These are phyloP conservation scores for Labeo rohita DNA, from an alignment of 2,113 vertebrate genomes.

Conservation along the genomic window DNA sequence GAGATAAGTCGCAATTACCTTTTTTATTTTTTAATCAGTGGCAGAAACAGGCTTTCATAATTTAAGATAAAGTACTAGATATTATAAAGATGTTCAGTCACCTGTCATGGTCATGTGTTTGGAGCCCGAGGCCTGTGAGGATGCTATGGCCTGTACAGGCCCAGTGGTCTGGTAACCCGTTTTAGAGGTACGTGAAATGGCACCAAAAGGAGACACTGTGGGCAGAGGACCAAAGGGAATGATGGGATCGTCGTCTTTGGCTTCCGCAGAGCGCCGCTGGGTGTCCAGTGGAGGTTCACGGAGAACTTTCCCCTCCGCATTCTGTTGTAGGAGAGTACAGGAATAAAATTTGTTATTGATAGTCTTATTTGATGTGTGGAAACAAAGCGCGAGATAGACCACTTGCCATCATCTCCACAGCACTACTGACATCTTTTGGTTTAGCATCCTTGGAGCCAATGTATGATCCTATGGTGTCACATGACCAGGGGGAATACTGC, in stretches of 20 bases:
- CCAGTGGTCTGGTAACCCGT: slow-evolving; percentile 90
- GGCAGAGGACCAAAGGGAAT: slow-evolving; percentile 96
- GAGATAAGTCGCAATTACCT: too few relatives aligned
- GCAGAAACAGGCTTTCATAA: too few relatives aligned
- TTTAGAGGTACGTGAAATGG: slow-evolving; percentile 96
- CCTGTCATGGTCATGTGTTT: slow-evolving; percentile 89
- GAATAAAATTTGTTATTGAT: not conserved
- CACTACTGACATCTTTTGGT: slow-evolving; percentile 90
- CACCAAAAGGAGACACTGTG: slow-evolving; percentile 95
- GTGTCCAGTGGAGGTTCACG: slow-evolving; percentile 88
- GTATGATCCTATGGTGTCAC: slow-evolving; percentile 97
- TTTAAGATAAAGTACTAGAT: not conserved
- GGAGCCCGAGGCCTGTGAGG: slow-evolving; percentile 84
- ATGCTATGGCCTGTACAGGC: slow-evolving; percentile 85
- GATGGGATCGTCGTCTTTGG: slow-evolving; percentile 93
- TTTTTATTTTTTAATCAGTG: too few relatives aligned
- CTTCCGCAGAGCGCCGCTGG: slow-evolving; percentile 87
- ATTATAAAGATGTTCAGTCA: slow-evolving; percentile 58
- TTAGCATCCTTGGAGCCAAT: slow-evolving; percentile 97
- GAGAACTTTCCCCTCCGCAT: slow-evolving; percentile 87
- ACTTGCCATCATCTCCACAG: slow-evolving; percentile 92
- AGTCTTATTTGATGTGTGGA: not conserved
- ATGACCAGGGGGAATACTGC: slow-evolving; percentile 99
- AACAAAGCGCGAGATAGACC: not conserved
- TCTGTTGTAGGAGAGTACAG: slow-evolving; percentile 71